Conservation (phyloP, 2,113 vertebrate genomes). For the Phyllopteryx taeniolatus region DNA sequence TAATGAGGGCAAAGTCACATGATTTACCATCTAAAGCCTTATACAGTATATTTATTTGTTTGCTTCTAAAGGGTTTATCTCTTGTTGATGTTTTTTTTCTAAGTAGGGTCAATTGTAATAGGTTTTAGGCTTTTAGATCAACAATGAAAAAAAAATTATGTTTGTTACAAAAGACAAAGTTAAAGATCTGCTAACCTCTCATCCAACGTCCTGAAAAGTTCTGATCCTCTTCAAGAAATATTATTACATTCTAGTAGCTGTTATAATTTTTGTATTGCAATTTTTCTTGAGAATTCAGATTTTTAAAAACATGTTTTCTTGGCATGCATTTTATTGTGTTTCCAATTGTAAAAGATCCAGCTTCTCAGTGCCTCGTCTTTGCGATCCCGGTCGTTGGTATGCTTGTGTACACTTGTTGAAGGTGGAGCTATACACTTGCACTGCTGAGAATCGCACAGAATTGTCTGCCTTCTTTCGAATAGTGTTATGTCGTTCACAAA, state of each 20-base stretch:
- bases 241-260: not conserved
- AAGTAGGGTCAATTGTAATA: too few relatives aligned
- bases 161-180: too few relatives aligned
- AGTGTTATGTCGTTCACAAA: too few relatives aligned
- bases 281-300: not conserved
- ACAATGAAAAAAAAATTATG: too few relatives aligned
- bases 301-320: not conserved
- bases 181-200: not conserved
- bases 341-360: not conserved
- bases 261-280: not conserved
- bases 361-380: not conserved
- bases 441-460: too few relatives aligned
- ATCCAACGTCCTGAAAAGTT: not conserved
- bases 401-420: too few relatives aligned
- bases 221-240: not conserved
- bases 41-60: slow-evolving; percentile 5
- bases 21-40: slow-evolving; percentile 38
- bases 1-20: slow-evolving; percentile 54
- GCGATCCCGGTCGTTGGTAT: not conserved
- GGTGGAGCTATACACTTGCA: too few relatives aligned
- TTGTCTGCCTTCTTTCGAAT: too few relatives aligned
- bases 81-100: not conserved
- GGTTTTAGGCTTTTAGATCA: too few relatives aligned
- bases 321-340: not conserved
- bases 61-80: not conserved